A percentile compares a stretch with the other conserved stretches of the same genome.
These are phyloP conservation scores for Podarcis raffonei DNA, from an alignment of 2,113 vertebrate genomes.

Conservation along the genomic window DNA sequence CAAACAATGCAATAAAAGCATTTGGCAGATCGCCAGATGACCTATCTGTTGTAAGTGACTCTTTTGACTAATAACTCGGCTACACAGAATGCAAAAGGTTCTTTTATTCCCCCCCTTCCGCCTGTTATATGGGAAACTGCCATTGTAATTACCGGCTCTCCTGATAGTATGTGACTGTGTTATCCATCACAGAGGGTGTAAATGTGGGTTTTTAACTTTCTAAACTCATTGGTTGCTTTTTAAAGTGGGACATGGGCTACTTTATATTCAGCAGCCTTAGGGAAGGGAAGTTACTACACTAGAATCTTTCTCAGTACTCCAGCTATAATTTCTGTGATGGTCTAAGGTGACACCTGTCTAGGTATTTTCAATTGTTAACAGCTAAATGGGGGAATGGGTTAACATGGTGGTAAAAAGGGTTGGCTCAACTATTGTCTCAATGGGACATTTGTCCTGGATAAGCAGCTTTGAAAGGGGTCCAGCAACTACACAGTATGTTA, in stretches of 20 bases:
- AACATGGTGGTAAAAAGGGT: not conserved
- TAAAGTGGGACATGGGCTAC: not conserved
- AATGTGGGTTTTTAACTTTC: not conserved
- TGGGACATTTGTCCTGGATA: not conserved
- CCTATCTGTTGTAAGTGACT: not conserved
- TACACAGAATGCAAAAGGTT: not conserved
- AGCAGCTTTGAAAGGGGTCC: not conserved
- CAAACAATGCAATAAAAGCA: not conserved
- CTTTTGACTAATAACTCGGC: not conserved
- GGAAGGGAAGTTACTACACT: fast-evolving
- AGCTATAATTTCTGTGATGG: constrained; percentile 1
- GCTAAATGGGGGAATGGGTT: not conserved
- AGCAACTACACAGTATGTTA: not conserved
- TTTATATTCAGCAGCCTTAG: not conserved
- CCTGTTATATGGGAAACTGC: not conserved
- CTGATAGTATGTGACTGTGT: not conserved
- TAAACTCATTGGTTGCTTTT: not conserved
- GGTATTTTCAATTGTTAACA: not conserved
- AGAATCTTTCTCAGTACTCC: constrained; percentile 4
- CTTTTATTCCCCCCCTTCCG: not conserved
- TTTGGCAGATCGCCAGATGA: not conserved
- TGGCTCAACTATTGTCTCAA: not conserved
- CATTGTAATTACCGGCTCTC: not conserved
- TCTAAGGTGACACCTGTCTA: not conserved
- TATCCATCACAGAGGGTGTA: not conserved